phyloP scores from a whole-genome alignment of 2,113 vertebrate species.

The Tinamus guttatus region DNA sequence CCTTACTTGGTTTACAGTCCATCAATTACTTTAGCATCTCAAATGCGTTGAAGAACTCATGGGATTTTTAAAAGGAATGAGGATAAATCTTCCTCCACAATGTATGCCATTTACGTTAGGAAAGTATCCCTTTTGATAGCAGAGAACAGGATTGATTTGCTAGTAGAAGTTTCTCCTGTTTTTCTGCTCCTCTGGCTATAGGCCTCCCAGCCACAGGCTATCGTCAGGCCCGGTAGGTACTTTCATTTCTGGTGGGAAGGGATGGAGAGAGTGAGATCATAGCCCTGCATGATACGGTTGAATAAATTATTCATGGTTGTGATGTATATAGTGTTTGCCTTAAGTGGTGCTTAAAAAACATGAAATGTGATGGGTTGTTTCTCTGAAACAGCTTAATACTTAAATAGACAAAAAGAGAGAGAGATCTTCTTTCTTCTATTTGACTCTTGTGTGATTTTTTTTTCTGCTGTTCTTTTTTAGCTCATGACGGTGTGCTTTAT shows the following conservation, averaged over 20 bases:
- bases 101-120: fast-evolving
- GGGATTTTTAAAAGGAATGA: not conserved
- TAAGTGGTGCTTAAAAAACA: not conserved
- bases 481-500: not conserved
- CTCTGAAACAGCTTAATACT: not conserved
- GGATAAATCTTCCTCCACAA: not conserved
- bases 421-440: not conserved
- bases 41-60: not conserved
- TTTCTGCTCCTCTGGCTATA: not conserved
- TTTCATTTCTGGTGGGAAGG: not conserved
- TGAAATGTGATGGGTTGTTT: not conserved
- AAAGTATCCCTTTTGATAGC: not conserved
- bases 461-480: not conserved
- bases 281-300: not conserved
- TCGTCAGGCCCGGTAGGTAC: not conserved
- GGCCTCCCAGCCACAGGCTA: not conserved
- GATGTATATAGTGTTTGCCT: not conserved
- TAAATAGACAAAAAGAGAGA: not conserved
- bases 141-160: not conserved
- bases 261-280: not conserved
- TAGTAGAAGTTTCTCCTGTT: not conserved
- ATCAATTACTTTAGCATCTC: not conserved
- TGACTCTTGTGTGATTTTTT: not conserved
- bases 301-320: constrained; percentile 2
- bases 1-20: not conserved